Percentiles rank a stretch among this genome's conserved stretches.
Conservation (phyloP, 2,797 vertebrate species). For the Crocidura indochinensis region DNA sequence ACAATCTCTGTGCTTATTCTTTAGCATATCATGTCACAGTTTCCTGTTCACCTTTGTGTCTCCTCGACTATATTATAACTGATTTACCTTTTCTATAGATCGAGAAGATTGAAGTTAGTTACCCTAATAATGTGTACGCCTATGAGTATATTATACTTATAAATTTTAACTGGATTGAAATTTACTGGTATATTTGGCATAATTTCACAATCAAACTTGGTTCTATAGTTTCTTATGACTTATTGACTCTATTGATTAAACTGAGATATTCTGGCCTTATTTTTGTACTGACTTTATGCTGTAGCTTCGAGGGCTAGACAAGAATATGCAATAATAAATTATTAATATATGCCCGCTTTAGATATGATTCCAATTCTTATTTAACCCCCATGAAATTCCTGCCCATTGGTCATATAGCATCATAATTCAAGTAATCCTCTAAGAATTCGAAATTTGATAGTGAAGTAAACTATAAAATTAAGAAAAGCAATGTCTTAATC, state of each 20-base stretch:
- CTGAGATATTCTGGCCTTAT: slow-evolving; percentile 29
- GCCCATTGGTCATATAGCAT: slow-evolving; percentile 30
- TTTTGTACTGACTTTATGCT: slow-evolving; percentile 56
- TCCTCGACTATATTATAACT: neutral
- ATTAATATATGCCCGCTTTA: slow-evolving; percentile 36
- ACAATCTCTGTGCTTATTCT: neutral
- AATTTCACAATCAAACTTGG: slow-evolving; percentile 65
- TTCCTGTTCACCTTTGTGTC: neutral
- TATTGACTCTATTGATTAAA: slow-evolving; percentile 72
- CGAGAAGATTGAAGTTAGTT: slow-evolving; percentile 35
- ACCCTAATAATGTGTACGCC: slow-evolving; percentile 3
- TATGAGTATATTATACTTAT: slow-evolving; percentile 1
- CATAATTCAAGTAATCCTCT: slow-evolving; percentile 20
- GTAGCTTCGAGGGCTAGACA: slow-evolving; percentile 37
- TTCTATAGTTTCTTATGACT: slow-evolving; percentile 41
- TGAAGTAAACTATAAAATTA: slow-evolving; percentile 53
- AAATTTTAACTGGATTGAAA: slow-evolving; percentile 53
- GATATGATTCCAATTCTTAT: slow-evolving; percentile 46
- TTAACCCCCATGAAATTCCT: neutral
- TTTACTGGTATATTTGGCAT: neutral
- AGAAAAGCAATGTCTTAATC: slow-evolving; percentile 58
- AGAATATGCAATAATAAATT: slow-evolving; percentile 65
- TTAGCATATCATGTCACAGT: slow-evolving; percentile 2
- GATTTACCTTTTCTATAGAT: slow-evolving; percentile 43
- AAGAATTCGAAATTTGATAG: slow-evolving; percentile 50